A percentile compares a stretch with the other conserved stretches of the same genome.
phyloP scores from a whole-genome alignment of 2,797 vertebrate species.

The Prunella strophiata region DNA sequence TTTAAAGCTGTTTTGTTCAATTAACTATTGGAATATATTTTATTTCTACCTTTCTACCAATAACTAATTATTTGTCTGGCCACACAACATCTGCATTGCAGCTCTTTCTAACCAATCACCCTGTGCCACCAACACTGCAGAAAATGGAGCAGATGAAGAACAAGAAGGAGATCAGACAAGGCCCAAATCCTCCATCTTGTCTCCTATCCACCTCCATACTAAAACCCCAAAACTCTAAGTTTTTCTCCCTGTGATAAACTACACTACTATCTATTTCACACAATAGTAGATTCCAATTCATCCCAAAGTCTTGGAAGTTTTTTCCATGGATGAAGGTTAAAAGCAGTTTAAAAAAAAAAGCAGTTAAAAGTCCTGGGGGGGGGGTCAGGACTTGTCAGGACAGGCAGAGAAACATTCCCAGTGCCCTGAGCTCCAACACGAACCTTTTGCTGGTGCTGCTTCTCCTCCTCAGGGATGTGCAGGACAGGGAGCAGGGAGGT shows the following conservation, averaged over 20 bases:
- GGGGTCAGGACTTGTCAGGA: background rate
- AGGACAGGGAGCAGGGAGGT: background rate
- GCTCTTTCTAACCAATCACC: background rate
- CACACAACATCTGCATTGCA: background rate
- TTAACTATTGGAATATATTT: background rate
- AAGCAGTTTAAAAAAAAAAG: background rate
- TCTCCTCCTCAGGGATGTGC: background rate
- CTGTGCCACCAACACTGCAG: background rate
- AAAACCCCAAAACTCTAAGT: background rate
- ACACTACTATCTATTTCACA: background rate
- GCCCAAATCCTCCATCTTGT: background rate
- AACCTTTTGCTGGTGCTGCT: background rate
- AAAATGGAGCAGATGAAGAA: background rate
- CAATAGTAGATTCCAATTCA: background rate
- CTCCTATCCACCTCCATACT: background rate
- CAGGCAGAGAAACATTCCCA: background rate
- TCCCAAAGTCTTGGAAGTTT: background rate
- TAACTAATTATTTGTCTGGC: background rate
- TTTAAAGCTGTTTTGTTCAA: background rate
- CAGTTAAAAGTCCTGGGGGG: too few relatives aligned
- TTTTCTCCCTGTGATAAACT: background rate
- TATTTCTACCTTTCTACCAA: background rate
- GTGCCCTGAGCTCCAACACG: background rate
- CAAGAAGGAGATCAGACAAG: background rate
- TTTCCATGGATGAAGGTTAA: background rate